A percentile compares a stretch with the other conserved stretches of the same genome.
These are phyloP conservation scores for Halcyon senegalensis DNA, from an alignment of 2,113 vertebrate species.

Conservation along the genomic window DNA sequence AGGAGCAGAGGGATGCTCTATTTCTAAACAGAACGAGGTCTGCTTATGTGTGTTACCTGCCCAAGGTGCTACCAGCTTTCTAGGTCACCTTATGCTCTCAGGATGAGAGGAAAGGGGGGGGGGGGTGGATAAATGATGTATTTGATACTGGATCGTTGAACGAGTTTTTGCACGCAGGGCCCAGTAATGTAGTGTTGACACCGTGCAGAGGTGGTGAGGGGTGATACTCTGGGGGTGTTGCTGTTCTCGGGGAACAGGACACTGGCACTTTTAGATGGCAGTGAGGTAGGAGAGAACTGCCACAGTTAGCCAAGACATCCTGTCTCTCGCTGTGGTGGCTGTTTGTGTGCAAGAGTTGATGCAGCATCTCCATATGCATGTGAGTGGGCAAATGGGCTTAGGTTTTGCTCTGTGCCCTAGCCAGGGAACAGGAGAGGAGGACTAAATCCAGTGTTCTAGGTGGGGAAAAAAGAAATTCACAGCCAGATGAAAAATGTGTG, in stretches of 20 bases:
- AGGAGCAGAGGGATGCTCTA: not conserved
- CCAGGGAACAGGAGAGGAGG: not conserved
- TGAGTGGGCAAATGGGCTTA: not conserved
- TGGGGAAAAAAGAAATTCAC: rapidly evolving
- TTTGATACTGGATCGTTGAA: not conserved
- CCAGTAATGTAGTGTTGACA: not conserved
- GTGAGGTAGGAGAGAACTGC: not conserved
- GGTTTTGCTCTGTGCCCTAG: not conserved
- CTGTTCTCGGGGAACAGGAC: not conserved
- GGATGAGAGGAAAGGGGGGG: not conserved
- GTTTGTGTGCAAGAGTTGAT: not conserved
- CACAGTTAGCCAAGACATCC: not conserved
- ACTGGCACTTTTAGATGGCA: not conserved
- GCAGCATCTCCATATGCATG: not conserved
- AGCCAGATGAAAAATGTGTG: not conserved
- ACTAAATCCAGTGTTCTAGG: not conserved
- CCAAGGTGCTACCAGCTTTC: not conserved
- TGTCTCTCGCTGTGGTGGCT: not conserved
- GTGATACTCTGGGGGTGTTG: not conserved
- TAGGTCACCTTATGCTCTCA: not conserved
- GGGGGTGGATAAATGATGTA: not conserved
- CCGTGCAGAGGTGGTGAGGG: rapidly evolving
- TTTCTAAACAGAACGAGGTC: too few relatives aligned
- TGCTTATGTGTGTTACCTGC: not conserved
- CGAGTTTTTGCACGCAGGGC: not conserved